phyloP scores from a whole-genome alignment of 2,888 invertebrate species.

The Mystacides longicornis region DNA sequence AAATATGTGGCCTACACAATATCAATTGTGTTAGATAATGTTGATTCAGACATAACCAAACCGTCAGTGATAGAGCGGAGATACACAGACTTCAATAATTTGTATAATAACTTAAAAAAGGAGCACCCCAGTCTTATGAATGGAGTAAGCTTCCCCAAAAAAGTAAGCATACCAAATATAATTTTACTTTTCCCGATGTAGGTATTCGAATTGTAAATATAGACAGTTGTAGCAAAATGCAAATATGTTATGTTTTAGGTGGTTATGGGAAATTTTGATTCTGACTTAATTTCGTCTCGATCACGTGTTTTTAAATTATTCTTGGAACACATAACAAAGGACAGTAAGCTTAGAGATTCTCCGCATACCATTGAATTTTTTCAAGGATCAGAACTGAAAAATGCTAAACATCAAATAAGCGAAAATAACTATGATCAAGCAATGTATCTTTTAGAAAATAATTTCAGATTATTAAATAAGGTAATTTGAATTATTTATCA shows the following conservation, averaged over 20 bases:
- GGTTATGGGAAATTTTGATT: constrained; percentile 63
- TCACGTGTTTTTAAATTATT: constrained; percentile 59
- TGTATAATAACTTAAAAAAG: constrained; percentile 55
- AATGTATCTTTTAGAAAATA: constrained; percentile 57
- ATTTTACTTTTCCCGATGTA: neutral
- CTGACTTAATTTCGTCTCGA: constrained; percentile 56
- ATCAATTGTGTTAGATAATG: constrained; percentile 54
- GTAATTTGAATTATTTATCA: constrained; percentile 28
- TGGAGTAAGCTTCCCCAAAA: constrained; percentile 57
- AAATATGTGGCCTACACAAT: constrained; percentile 65
- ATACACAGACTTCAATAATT: constrained; percentile 63
- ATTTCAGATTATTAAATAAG: constrained; percentile 58
- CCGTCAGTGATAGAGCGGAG: constrained; percentile 61
- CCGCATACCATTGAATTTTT: constrained; percentile 54
- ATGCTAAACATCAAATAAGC: constrained; percentile 52
- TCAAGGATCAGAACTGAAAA: constrained; percentile 55
- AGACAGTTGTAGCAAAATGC: neutral
- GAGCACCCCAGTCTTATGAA: constrained; percentile 49
- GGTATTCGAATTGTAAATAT: neutral
- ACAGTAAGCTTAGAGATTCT: constrained; percentile 51
- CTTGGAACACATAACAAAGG: constrained; percentile 48
- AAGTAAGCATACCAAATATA: constrained; percentile 41
- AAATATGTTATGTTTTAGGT: constrained; percentile 37
- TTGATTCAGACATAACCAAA: constrained; percentile 45
- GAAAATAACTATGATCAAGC: constrained; percentile 55